These are phyloP conservation scores for Mactra quadrangularis DNA, from an alignment of 1,140 invertebrate species.

Conservation along the genomic window DNA sequence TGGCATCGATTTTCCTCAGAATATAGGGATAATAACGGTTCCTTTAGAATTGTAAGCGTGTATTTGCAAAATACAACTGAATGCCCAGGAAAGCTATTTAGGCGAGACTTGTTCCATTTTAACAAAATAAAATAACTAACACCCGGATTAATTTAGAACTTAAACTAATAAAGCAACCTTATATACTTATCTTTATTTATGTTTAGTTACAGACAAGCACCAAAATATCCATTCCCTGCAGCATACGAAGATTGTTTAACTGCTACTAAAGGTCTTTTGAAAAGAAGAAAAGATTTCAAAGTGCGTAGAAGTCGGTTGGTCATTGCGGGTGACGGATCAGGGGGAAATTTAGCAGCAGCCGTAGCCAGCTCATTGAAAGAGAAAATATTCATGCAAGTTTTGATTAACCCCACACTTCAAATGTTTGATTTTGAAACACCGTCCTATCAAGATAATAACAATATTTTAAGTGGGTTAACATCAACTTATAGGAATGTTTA, in stretches of 20 bases:
- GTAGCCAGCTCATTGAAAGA: constrained; percentile 70
- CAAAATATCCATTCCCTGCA: constrained; percentile 77
- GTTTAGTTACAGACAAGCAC: constrained; percentile 78
- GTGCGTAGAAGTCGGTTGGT: constrained; percentile 71
- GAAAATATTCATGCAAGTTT: constrained; percentile 74
- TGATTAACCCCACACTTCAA: constrained; percentile 80
- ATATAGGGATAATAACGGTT: too few species aligned
- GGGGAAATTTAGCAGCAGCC: constrained; percentile 78
- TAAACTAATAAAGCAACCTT: too few species aligned
- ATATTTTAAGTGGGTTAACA: constrained; percentile 70
- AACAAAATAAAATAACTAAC: too few species aligned
- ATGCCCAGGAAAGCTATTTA: too few species aligned
- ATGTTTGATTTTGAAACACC: constrained; percentile 80
- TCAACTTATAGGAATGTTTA: constrained; percentile 68
- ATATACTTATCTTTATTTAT: constrained; percentile 3
- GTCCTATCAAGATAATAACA: constrained; percentile 75
- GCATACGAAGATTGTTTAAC: constrained; percentile 76
- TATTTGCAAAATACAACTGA: too few species aligned
- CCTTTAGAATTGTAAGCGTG: too few species aligned
- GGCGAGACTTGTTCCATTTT: too few species aligned
- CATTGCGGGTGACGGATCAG: constrained; percentile 79
- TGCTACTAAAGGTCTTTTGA: constrained; percentile 73
- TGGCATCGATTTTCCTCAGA: too few species aligned
- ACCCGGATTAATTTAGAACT: too few species aligned
- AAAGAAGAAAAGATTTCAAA: constrained; percentile 66